These are phyloP conservation scores for Dendrocincla tyrannina DNA, from an alignment of 2,797 vertebrate genomes.

Conservation along the genomic window DNA sequence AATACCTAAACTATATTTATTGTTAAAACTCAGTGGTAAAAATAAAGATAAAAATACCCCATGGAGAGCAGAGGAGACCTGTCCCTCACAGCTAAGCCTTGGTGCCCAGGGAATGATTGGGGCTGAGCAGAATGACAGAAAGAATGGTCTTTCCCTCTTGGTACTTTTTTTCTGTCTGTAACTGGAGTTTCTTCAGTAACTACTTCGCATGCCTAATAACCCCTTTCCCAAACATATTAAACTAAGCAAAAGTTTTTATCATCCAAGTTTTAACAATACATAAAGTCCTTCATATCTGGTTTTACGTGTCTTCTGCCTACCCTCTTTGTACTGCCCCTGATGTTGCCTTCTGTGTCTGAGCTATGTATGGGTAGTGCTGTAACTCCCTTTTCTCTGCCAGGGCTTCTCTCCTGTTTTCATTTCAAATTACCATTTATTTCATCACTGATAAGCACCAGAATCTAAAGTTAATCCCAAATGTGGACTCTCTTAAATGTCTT, in stretches of 20 bases:
- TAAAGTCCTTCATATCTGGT: not conserved
- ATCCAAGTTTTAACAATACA: not conserved
- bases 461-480: not conserved
- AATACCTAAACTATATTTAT: not conserved
- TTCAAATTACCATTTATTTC: not conserved
- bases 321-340: not conserved
- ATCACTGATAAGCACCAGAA: not conserved
- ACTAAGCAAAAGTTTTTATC: not conserved
- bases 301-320: not conserved
- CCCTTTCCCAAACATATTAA: not conserved
- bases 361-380: not conserved
- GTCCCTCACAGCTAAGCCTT: not conserved
- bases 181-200: not conserved
- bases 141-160: not conserved
- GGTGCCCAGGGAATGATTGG: not conserved
- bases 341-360: not conserved
- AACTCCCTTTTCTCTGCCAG: not conserved
- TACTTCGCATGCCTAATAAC: not conserved
- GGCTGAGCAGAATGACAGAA: not conserved
- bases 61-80: fast-evolving
- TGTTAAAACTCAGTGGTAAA: not conserved
- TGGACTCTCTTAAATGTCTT: not conserved
- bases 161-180: not conserved
- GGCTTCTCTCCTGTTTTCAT: not conserved
- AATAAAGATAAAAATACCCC: not conserved